Percentiles rank a stretch among this genome's conserved stretches.
Evolutionary conservation across 2,888 invertebrate species (phyloP).

Genomic region (Pyralis farinalis): DNA sequence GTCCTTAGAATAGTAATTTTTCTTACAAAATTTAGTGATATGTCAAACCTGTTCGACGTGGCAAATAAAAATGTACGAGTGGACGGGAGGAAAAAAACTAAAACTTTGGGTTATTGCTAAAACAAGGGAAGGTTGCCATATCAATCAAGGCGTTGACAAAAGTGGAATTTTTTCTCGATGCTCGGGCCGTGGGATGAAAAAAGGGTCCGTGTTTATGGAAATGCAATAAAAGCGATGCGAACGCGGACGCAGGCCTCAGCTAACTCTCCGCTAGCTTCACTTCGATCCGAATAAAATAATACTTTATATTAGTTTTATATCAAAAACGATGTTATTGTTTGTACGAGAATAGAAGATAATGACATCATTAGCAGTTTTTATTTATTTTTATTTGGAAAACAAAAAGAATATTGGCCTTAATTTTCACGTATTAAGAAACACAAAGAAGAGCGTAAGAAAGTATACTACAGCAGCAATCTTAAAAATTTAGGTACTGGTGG

Average conservation of each 20-base stretch:
- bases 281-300: background rate
- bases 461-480: no score
- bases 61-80: slow-evolving; percentile 74
- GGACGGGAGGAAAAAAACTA: slow-evolving; percentile 53
- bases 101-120: slow-evolving; percentile 73
- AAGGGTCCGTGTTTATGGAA: slow-evolving; percentile 72
- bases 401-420: no score
- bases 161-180: slow-evolving; percentile 58
- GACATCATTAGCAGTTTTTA: no score
- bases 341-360: no score
- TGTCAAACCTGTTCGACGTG: slow-evolving; percentile 75
- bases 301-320: background rate
- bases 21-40: slow-evolving; percentile 79
- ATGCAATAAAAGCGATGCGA: slow-evolving; percentile 58
- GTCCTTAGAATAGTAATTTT: slow-evolving; percentile 72
- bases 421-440: no score
- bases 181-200: slow-evolving; percentile 59
- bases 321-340: no score
- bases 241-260: slow-evolving; percentile 29
- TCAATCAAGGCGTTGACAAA: slow-evolving; percentile 80
- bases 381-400: no score
- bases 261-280: slow-evolving; percentile 2
- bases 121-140: slow-evolving; percentile 78
- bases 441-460: no score
- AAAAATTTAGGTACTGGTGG: no score